Conservation (phyloP, 2,797 vertebrate species). For the Mormyrus proboscirostris region DNA sequence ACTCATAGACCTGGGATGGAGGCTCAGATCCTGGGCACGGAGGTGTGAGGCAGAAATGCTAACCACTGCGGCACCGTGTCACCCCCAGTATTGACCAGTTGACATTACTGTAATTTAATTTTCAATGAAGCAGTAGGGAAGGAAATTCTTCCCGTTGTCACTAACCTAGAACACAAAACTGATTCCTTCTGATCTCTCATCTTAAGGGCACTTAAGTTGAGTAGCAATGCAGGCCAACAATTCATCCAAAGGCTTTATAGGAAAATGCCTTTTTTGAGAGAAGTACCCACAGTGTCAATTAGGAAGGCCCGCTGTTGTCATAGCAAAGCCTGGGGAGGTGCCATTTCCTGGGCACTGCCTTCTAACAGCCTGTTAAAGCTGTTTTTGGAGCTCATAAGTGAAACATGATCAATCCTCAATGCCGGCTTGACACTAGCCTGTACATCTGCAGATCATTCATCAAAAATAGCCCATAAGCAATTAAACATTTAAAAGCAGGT, state of each 20-base stretch:
- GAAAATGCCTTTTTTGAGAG: conserved; percentile 15
- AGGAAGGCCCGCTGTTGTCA: background rate
- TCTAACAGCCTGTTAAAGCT: background rate
- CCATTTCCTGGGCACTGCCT: background rate
- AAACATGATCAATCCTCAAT: background rate
- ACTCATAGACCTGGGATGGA: background rate
- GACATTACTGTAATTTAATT: background rate
- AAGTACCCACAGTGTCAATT: conserved; percentile 8
- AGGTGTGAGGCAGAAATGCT: background rate
- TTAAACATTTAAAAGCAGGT: conserved; percentile 6
- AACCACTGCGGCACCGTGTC: background rate
- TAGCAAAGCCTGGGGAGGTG: background rate
- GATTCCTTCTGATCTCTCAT: background rate
- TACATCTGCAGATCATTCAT: background rate
- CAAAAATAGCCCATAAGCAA: background rate
- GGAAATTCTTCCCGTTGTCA: background rate
- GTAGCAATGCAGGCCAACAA: background rate
- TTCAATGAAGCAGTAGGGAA: background rate
- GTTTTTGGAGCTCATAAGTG: background rate
- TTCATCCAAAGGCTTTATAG: conserved; percentile 13
- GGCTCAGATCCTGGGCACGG: background rate
- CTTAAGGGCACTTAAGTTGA: conserved; percentile 1
- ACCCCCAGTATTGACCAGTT: background rate
- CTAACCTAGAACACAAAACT: background rate
- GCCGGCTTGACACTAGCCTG: background rate